These are phyloP conservation scores for Drosophila quinaria DNA, from an alignment of 2,888 invertebrate species.

Conservation along the genomic window DNA sequence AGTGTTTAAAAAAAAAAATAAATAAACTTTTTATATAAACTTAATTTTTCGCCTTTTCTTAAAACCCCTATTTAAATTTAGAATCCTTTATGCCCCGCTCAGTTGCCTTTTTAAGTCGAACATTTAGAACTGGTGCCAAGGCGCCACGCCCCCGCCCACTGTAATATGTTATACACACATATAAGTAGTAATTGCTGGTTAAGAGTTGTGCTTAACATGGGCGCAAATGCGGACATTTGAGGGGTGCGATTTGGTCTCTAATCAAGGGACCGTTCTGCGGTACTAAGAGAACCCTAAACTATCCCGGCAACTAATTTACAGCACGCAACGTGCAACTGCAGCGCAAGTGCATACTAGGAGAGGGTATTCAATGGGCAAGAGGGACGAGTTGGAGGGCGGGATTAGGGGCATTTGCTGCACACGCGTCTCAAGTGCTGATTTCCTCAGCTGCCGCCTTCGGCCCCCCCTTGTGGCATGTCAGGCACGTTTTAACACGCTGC, in stretches of 20 bases:
- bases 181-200: conserved; percentile 47
- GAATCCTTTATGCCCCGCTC: background rate
- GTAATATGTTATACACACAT: conserved; percentile 1
- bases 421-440: conserved; percentile 78
- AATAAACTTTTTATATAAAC: too few species aligned
- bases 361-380: conserved; percentile 19
- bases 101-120: background rate
- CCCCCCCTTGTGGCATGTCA: conserved; percentile 67
- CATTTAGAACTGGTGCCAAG: conserved; percentile 40
- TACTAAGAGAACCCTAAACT: conserved; percentile 22
- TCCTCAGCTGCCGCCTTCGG: conserved; percentile 44
- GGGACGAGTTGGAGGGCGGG: background rate
- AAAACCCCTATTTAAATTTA: background rate
- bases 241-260: conserved; percentile 14
- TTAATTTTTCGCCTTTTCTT: background rate
- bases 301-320: conserved; percentile 67
- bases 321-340: conserved; percentile 69
- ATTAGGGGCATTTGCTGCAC: conserved; percentile 23
- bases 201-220: conserved; percentile 61
- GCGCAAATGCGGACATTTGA: conserved; percentile 36
- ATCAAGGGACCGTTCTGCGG: conserved; percentile 57
- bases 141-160: conserved; percentile 47
- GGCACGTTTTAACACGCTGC: conserved; percentile 82
- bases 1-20: too few species aligned
- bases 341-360: conserved; percentile 43